Conservation (phyloP, 2,888 invertebrate species). For the Eulithis testata region DNA sequence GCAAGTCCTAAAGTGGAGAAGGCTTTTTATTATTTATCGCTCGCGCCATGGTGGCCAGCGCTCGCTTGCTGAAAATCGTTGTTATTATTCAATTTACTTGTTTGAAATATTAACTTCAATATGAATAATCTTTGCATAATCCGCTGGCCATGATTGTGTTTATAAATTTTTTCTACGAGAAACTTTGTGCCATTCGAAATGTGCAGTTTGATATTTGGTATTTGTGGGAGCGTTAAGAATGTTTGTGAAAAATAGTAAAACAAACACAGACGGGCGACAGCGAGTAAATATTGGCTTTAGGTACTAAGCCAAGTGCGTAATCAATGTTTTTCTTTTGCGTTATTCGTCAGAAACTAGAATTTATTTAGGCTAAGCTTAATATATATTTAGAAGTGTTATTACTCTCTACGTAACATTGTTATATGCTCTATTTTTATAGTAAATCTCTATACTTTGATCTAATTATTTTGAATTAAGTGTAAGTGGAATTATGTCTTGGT, state of each 20-base stretch:
- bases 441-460: too few species aligned
- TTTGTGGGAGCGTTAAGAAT: constrained; percentile 17
- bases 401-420: background rate
- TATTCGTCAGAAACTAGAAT: constrained; percentile 23
- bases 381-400: constrained; percentile 7
- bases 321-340: constrained; percentile 28
- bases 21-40: constrained; percentile 84
- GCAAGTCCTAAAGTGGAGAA: constrained; percentile 85
- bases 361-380: constrained; percentile 9
- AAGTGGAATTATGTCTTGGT: too few species aligned
- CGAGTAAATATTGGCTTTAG: constrained; percentile 29
- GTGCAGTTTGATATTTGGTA: constrained; percentile 26
- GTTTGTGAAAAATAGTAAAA: constrained; percentile 26
- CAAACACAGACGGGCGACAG: constrained; percentile 27
- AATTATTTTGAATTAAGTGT: too few species aligned
- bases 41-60: constrained; percentile 71
- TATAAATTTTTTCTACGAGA: constrained; percentile 32
- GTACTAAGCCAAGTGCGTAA: constrained; percentile 28
- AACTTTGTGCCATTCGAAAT: constrained; percentile 30
- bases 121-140: constrained; percentile 58
- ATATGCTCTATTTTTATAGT: background rate
- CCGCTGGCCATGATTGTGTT: constrained; percentile 32
- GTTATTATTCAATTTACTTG: constrained; percentile 81
- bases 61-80: constrained; percentile 78
- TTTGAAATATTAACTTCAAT: constrained; percentile 73